These are phyloP conservation scores for Poicephalus gulielmi DNA, from an alignment of 2,113 vertebrate species.

Conservation along the genomic window DNA sequence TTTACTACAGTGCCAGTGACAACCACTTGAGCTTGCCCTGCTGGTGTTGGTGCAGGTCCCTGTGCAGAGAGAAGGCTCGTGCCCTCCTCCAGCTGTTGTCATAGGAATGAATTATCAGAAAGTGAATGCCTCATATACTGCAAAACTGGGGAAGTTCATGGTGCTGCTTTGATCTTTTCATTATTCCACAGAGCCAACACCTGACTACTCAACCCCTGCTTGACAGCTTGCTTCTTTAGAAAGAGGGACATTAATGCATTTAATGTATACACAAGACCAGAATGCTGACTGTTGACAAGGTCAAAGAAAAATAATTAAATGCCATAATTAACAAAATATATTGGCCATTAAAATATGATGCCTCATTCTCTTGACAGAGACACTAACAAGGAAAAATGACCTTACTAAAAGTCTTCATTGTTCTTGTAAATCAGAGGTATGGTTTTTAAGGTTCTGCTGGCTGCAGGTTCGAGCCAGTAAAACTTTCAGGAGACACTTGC, in stretches of 20 bases:
- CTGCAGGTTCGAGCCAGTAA: background rate
- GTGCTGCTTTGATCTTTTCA: slow-evolving; percentile 29
- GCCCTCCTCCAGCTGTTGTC: background rate
- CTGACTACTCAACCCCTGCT: background rate
- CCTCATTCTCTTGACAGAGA: slow-evolving; percentile 36
- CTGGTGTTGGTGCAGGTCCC: background rate
- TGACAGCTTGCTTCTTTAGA: background rate
- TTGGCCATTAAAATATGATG: slow-evolving; percentile 44
- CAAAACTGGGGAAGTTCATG: background rate
- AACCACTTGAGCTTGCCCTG: background rate
- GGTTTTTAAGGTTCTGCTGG: background rate
- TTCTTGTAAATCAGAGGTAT: slow-evolving; percentile 11
- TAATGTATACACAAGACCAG: background rate
- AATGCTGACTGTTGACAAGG: slow-evolving; percentile 47
- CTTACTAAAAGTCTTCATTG: slow-evolving; percentile 49
- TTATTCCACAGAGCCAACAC: background rate
- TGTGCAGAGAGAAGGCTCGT: background rate
- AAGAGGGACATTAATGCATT: slow-evolving; percentile 16
- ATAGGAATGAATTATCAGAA: background rate
- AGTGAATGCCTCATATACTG: background rate
- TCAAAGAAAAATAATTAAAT: slow-evolving; percentile 58
- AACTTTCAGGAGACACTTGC: background rate
- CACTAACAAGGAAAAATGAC: slow-evolving; percentile 55
- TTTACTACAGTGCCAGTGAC: background rate
- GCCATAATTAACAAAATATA: slow-evolving; percentile 58